phyloP scores from a whole-genome alignment of 2,113 vertebrate genomes.

The Odontophorus gujanensis region DNA sequence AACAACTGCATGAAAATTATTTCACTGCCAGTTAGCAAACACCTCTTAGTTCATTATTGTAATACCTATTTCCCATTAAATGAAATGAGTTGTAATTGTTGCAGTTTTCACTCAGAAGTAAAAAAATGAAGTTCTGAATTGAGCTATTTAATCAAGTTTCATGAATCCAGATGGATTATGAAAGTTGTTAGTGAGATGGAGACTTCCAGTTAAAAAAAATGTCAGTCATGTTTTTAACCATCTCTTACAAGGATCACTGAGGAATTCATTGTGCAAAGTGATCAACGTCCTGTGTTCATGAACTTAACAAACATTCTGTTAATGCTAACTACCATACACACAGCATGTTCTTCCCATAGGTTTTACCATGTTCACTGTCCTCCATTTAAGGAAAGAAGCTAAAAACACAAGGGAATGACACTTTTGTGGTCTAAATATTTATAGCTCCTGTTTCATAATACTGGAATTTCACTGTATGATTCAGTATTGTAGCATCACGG shows the following conservation, averaged over 20 bases:
- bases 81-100: background rate
- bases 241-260: background rate
- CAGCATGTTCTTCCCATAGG: background rate
- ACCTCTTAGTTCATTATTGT: background rate
- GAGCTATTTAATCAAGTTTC: background rate
- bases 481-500: background rate
- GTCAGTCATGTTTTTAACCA: background rate
- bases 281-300: background rate
- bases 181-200: background rate
- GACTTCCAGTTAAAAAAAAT: background rate
- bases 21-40: background rate
- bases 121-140: background rate
- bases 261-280: background rate
- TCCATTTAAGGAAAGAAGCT: background rate
- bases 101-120: background rate
- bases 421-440: conserved; percentile 20
- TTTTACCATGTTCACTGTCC: background rate
- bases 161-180: background rate
- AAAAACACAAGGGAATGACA: background rate
- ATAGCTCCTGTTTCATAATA: background rate
- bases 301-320: background rate
- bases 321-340: background rate
- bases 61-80: background rate
- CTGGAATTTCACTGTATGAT: background rate
- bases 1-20: background rate